phyloP scores from a whole-genome alignment of 2,888 invertebrate species.

The Scaptomyza tumidula region DNA sequence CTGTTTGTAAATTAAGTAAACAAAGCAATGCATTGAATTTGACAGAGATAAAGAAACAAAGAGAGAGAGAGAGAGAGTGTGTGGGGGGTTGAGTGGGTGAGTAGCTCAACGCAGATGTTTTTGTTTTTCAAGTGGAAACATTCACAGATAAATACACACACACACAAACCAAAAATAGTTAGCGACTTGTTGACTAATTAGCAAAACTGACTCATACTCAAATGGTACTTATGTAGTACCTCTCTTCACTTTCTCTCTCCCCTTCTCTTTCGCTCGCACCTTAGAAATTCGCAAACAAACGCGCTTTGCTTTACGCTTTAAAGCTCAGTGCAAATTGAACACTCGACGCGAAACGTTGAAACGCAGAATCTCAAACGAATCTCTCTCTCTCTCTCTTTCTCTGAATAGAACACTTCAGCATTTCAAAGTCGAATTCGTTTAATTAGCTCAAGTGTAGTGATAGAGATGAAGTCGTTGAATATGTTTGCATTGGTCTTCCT shows the following conservation, averaged over 20 bases:
- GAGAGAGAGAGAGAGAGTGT: not conserved
- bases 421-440: not conserved
- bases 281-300: conserved; percentile 1
- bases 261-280: no score
- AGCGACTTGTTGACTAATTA: conserved; percentile 63
- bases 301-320: conserved; percentile 18
- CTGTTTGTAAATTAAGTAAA: conserved; percentile 32
- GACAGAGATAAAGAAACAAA: not conserved
- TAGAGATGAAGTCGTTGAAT: conserved; percentile 71
- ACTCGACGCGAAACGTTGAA: conserved; percentile 26
- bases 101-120: conserved; percentile 26
- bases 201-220: conserved; percentile 57
- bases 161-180: conserved; percentile 16
- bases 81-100: not conserved
- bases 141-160: conserved; percentile 9
- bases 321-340: conserved; percentile 46
- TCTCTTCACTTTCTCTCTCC: no score
- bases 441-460: conserved; percentile 29
- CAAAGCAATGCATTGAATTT: conserved; percentile 15
- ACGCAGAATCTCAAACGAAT: conserved; percentile 16
- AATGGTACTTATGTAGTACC: conserved; percentile 14
- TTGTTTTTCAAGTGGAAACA: conserved; percentile 36
- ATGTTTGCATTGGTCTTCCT: conserved; percentile 51
- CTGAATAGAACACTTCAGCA: not conserved
- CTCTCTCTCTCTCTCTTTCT: not conserved